phyloP scores from a whole-genome alignment of 1,140 invertebrate genomes.

The Steinernema khuongi region DNA sequence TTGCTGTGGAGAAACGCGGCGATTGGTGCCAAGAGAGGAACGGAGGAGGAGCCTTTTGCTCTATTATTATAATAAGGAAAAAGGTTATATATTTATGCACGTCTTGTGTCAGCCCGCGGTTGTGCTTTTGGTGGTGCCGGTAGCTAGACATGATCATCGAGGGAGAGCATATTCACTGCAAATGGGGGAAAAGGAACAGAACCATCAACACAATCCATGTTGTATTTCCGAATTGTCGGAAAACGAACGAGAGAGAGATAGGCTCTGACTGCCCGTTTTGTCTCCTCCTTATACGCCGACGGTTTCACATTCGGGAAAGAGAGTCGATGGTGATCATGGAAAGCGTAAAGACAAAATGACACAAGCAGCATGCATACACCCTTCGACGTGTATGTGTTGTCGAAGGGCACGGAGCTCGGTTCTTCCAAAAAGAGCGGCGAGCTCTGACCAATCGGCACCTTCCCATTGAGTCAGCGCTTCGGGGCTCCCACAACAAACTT shows the following conservation, averaged over 20 bases:
- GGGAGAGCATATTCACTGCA: background rate
- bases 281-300: background rate
- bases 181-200: background rate
- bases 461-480: background rate
- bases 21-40: background rate
- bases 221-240: background rate
- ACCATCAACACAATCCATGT: background rate
- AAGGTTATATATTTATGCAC: constrained; percentile 9
- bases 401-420: too few relatives aligned
- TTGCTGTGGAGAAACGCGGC: background rate
- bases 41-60: background rate
- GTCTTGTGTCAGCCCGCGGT: background rate
- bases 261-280: background rate
- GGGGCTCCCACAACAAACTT: background rate
- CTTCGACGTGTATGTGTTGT: too few relatives aligned
- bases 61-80: constrained; percentile 6
- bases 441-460: constrained; percentile 1
- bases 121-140: background rate
- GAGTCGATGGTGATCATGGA: constrained; percentile 12
- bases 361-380: background rate
- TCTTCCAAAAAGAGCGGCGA: background rate
- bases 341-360: constrained; percentile 4
- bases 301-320: background rate
- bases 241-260: background rate
- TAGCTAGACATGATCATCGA: background rate